These are phyloP conservation scores for Phrixothrix hirtus DNA, from an alignment of 2,888 invertebrate genomes.

Conservation along the genomic window DNA sequence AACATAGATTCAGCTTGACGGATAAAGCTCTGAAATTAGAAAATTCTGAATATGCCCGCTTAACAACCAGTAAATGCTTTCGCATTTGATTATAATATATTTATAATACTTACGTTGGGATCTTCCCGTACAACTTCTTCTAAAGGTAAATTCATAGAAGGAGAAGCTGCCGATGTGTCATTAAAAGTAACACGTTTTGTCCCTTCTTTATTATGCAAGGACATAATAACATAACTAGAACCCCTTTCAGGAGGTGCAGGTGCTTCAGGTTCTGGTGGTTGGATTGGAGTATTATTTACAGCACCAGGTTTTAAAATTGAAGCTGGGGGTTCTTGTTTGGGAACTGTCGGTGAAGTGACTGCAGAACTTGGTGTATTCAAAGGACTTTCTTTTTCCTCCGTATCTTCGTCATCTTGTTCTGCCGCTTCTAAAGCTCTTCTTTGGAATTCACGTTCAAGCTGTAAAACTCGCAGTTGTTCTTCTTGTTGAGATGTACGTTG, in stretches of 20 bases:
- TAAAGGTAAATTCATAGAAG: conserved; percentile 35
- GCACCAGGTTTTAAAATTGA: conserved; percentile 55
- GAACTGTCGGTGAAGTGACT: conserved; percentile 48
- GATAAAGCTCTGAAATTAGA: conserved; percentile 68
- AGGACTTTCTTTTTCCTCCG: conserved; percentile 61
- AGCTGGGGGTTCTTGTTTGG: conserved; percentile 50
- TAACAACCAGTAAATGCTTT: too few relatives aligned
- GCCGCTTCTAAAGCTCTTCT: conserved; percentile 81
- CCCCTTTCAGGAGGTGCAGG: conserved; percentile 86
- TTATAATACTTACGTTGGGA: conserved; percentile 70
- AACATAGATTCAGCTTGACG: conserved; percentile 80
- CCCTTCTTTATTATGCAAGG: conserved; percentile 58
- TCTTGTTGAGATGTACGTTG: conserved; percentile 78
- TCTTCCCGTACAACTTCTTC: conserved; percentile 64
- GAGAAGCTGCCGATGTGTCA: conserved; percentile 49
- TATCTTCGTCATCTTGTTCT: conserved; percentile 72
- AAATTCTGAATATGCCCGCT: too few relatives aligned
- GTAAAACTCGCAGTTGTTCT: conserved; percentile 84
- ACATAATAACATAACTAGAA: conserved; percentile 86
- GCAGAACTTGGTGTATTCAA: conserved; percentile 42
- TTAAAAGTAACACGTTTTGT: conserved; percentile 55
- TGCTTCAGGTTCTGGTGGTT: conserved; percentile 53
- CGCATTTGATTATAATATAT: too few relatives aligned
- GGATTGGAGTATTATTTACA: conserved; percentile 39
- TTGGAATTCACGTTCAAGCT: conserved; percentile 93